A percentile compares a stretch with the other conserved stretches of the same genome.
Evolutionary conservation across 2,113 vertebrate genomes (phyloP).

Genomic region (Alaudala cheleensis): DNA sequence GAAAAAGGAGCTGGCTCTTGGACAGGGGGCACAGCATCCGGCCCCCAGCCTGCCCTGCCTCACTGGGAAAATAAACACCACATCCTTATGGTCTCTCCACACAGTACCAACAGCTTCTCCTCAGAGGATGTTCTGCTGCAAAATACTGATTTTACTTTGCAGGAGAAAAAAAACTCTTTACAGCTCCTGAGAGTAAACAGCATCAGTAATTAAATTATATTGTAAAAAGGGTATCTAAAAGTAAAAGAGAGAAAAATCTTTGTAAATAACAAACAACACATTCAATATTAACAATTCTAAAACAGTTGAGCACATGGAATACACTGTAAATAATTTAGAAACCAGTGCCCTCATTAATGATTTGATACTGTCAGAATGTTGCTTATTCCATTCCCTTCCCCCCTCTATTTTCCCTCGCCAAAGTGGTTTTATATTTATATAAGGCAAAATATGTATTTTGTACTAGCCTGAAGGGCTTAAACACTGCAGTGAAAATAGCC

Average conservation of each 20-base stretch:
- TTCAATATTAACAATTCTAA: slow-evolving; percentile 51
- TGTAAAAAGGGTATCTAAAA: not conserved
- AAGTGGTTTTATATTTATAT: not conserved
- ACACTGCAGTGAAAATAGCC: not conserved
- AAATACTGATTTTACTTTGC: not conserved
- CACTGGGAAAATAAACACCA: not conserved
- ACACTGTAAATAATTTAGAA: slow-evolving; percentile 57
- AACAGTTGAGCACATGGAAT: slow-evolving; percentile 38
- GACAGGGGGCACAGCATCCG: not conserved
- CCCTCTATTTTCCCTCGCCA: not conserved
- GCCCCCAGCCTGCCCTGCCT: not conserved
- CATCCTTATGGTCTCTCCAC: not conserved
- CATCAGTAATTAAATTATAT: slow-evolving; percentile 3
- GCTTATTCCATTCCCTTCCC: not conserved
- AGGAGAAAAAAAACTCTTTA: not conserved
- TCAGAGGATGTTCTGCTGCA: not conserved
- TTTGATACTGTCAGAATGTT: slow-evolving; percentile 41
- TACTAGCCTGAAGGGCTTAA: not conserved
- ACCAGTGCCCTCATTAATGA: slow-evolving; percentile 54
- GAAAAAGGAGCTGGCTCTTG: not conserved
- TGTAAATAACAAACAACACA: slow-evolving; percentile 12
- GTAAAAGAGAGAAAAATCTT: not conserved
- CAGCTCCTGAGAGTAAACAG: not conserved
- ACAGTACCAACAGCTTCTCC: not conserved
- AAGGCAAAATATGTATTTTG: not conserved